A percentile compares a stretch with the other conserved stretches of the same genome.
Conservation (phyloP, 2,113 vertebrate genomes). For the Brachypteracias leptosomus region DNA sequence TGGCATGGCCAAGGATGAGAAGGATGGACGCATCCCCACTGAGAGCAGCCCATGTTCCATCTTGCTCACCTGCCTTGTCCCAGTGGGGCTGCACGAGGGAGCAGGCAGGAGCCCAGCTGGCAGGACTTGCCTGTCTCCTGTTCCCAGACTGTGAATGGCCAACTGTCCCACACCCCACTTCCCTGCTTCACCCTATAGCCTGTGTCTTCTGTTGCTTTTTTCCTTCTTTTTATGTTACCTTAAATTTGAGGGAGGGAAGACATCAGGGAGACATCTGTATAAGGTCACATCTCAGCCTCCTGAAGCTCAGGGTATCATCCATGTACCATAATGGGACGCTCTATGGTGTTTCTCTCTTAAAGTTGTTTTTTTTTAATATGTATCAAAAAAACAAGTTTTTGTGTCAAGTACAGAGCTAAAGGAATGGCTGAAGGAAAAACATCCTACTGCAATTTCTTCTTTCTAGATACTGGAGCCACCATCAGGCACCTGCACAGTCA, state of each 20-base stretch:
- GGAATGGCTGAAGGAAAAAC: neutral
- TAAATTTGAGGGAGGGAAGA: neutral
- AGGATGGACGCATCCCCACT: rapidly evolving
- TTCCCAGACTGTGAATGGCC: neutral
- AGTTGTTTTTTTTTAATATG: too few relatives aligned
- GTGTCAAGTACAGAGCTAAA: neutral
- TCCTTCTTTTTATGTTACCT: neutral
- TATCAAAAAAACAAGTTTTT: neutral
- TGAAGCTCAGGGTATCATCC: neutral
- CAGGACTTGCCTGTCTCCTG: neutral
- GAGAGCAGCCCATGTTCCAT: neutral
- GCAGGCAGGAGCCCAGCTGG: neutral
- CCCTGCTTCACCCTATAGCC: neutral
- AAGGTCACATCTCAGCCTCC: neutral
- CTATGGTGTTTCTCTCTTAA: neutral
- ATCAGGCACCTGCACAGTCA: neutral
- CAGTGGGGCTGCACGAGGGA: neutral
- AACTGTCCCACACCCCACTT: rapidly evolving
- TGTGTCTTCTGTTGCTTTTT: neutral
- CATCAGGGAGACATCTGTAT: neutral
- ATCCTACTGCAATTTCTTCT: neutral
- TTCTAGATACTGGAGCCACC: neutral
- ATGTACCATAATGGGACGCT: rapidly evolving
- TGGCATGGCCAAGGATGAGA: rapidly evolving
- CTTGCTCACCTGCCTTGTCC: neutral